Conservation (phyloP, 1,140 invertebrate genomes). For the Drosophila pruinosa region DNA sequence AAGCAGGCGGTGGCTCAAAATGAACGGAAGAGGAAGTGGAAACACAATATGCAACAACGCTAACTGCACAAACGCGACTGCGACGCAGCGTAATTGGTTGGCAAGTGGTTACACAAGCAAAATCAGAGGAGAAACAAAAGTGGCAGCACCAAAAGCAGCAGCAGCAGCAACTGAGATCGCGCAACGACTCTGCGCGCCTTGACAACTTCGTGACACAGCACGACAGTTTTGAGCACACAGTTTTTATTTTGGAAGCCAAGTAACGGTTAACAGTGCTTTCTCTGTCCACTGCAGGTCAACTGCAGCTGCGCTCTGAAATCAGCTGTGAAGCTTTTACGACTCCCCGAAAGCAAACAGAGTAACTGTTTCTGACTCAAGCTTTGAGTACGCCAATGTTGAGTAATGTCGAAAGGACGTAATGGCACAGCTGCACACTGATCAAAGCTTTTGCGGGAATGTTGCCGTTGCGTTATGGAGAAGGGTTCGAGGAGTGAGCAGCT, state of each 20-base stretch:
- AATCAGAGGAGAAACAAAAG: conserved; percentile 2
- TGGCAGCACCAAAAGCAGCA: conserved; percentile 12
- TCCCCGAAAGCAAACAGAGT: neutral
- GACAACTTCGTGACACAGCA: conserved; percentile 41
- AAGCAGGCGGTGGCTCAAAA: conserved; percentile 25
- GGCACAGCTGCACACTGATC: neutral
- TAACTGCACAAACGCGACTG: conserved; percentile 48
- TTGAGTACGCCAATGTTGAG: neutral
- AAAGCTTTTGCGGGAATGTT: neutral
- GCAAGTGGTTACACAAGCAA: conserved; percentile 73
- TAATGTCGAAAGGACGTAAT: conserved; percentile 2
- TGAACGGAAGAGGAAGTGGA: conserved; percentile 77
- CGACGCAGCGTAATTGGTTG: conserved; percentile 73
- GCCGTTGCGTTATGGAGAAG: neutral
- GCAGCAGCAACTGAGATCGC: conserved; percentile 34
- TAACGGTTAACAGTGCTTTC: conserved; percentile 45
- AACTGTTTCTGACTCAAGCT: conserved; percentile 7
- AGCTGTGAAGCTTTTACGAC: conserved; percentile 32
- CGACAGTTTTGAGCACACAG: conserved; percentile 28
- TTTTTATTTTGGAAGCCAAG: conserved; percentile 24
- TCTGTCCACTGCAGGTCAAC: conserved; percentile 27
- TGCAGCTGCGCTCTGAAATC: conserved; percentile 30
- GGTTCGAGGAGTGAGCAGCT: neutral
- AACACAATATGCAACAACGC: conserved; percentile 73
- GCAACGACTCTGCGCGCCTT: conserved; percentile 16